phyloP scores from a whole-genome alignment of 2,797 vertebrate genomes.

The Serranus cabrilla region DNA sequence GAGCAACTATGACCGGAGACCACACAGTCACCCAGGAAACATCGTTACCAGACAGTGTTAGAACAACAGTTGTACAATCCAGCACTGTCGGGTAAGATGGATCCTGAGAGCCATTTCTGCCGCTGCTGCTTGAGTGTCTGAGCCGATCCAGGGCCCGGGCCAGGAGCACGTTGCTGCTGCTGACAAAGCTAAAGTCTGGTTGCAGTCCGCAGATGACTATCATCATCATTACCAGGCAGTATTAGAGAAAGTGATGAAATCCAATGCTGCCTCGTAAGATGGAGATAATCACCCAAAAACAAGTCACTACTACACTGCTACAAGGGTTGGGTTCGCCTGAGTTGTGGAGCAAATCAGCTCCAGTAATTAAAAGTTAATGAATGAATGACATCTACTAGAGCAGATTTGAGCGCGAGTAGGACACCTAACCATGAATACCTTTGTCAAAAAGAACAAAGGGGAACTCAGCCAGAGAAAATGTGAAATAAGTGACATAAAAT shows the following conservation, averaged over 20 bases:
- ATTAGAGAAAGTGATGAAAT: conserved; percentile 96
- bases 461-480: not conserved
- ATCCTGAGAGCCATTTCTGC: conserved; percentile 90
- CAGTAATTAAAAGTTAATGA: conserved; percentile 24
- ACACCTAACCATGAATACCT: conserved; percentile 1
- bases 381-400: conserved; percentile 5
- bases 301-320: conserved; percentile 4
- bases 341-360: not conserved
- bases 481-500: not conserved
- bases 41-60: conserved; percentile 99
- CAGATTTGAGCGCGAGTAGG: not conserved
- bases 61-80: conserved; percentile 93
- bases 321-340: not conserved
- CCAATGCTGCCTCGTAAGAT: conserved; percentile 99
- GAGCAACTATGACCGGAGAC: conserved; percentile 40
- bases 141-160: conserved; percentile 28
- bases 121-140: conserved; percentile 9
- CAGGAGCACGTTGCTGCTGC: not conserved
- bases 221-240: conserved; percentile 99
- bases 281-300: conserved; percentile 88
- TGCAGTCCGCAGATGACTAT: conserved; percentile 86
- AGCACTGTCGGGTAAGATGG: conserved; percentile 99
- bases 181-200: conserved; percentile 43
- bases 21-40: conserved; percentile 92
- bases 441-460: conserved; percentile 22